Evolutionary conservation across 1,140 invertebrate genomes (phyloP).

Genomic region (Luehdorfia chinensis): DNA sequence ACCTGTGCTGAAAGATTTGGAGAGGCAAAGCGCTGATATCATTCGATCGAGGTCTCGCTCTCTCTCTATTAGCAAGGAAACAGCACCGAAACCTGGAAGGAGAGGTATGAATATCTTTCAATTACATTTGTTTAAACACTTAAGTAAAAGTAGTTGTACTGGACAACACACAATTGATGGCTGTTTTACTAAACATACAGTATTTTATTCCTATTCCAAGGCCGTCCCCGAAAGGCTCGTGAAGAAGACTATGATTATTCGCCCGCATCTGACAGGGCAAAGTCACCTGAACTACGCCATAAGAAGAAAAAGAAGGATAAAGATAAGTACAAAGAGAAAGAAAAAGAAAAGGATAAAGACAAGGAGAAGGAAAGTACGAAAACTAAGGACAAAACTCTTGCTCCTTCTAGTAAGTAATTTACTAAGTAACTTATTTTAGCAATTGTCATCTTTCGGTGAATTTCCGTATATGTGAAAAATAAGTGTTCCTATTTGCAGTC

Average conservation of each 20-base stretch:
- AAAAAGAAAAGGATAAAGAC: conserved; percentile 45
- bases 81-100: conserved; percentile 27
- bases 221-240: conserved; percentile 45
- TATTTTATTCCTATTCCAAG: conserved; percentile 30
- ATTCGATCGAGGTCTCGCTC: conserved; percentile 66
- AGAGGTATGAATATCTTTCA: conserved; percentile 34
- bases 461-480: no score
- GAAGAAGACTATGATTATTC: conserved; percentile 52
- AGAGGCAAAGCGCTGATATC: conserved; percentile 67
- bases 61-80: conserved; percentile 59
- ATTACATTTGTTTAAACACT: no score
- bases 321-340: conserved; percentile 49
- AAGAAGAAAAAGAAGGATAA: conserved; percentile 72
- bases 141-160: background rate
- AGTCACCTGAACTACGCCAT: conserved; percentile 51
- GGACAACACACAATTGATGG: background rate
- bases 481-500: no score
- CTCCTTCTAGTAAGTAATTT: conserved; percentile 65
- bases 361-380: conserved; percentile 43
- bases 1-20: conserved; percentile 65
- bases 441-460: background rate
- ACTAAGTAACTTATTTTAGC: background rate
- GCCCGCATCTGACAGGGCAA: conserved; percentile 43
- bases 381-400: conserved; percentile 66
- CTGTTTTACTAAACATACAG: background rate